Base-by-base conservation (phyloP, 2,113 vertebrate species). In the Lamprologus tigripictilis region DNA sequence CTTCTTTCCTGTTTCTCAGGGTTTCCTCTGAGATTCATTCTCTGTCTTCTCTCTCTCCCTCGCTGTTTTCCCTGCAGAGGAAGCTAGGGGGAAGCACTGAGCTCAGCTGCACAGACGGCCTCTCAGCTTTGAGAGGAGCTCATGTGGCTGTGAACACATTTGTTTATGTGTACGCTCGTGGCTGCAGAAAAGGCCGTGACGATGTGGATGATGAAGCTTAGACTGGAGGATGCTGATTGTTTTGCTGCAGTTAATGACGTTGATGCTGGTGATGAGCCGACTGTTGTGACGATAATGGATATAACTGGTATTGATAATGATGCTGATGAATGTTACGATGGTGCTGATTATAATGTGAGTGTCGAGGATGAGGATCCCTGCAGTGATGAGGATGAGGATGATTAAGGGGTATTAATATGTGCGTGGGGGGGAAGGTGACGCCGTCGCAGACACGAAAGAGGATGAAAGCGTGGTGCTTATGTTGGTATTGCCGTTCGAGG, bases 21-120 rank as follows among this genome's bases (percentile, higher is more conserved):
- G 1, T 58, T 33, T 82, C 87, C 87, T 89, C 51, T 45, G 85
- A 87, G 88, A 68, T 78, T 11, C 9, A 28, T 42, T 53, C 42
- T 63, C 73, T 84, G 2, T 58, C 45, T 47, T 28, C 42, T 19
- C 17, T 63, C 17, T 53, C 23, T 13, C 13, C 4, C 37, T 37
- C 2, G 23, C 35, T 37, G 57, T 8, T 84, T 19, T 84, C 81
- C 63, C 26, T 49, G 61, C 31, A 61, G 82, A 10, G 13, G 83
- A 55, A 86, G 86, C 80, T 82, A 85, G 90, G 63, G 89, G 89
- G 92, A 42, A 86, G 89, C 89, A 84, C 54, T 63, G 92, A 90
- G 93, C 58, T 17, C 26, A 12, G 80, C 31, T 86, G 40, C 68
- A 10, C 31, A 61, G 45, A n/a, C 45, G 19, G 73, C 68, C 23